These are phyloP conservation scores for Axinella damicornis DNA, from an alignment of 37 sponge, comb jelly and placozoan genomes.

Conservation along the genomic window DNA sequence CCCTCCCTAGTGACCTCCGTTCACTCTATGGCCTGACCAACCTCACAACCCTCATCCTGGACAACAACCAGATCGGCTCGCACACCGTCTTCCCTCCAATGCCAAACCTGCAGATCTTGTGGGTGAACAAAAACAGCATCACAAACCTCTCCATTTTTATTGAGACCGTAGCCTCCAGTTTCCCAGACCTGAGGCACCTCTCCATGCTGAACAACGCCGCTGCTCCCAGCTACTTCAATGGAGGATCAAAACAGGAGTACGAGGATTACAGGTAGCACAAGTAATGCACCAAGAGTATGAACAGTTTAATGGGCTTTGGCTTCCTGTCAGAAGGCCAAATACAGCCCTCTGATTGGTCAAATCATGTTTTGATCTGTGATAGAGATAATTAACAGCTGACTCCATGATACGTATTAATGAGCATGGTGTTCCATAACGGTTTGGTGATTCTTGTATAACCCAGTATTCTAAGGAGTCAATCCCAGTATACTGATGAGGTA, in stretches of 20 bases:
- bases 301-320: no score
- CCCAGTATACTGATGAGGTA: no score
- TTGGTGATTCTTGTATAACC: no score
- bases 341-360: no score
- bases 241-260: constrained; percentile 76
- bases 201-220: constrained; percentile 94
- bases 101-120: constrained; percentile 71
- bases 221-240: constrained; percentile 93
- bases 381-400: no score
- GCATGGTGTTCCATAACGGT: no score
- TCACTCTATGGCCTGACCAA: constrained; percentile 54
- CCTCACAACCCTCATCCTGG: constrained; percentile 70
- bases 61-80: constrained; percentile 70
- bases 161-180: constrained; percentile 47
- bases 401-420: no score
- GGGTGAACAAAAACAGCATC: constrained; percentile 87
- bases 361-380: no score
- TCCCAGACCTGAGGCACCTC: constrained; percentile 71
- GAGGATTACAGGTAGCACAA: constrained; percentile 90
- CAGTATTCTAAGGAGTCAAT: no score
- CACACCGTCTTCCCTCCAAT: constrained; percentile 76
- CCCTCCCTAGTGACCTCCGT: constrained; percentile 62
- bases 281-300: no score
- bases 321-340: not conserved
- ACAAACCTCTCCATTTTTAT: constrained; percentile 82